A percentile compares a stretch with the other conserved stretches of the same genome.
These are phyloP conservation scores for Orius insidiosus DNA, from an alignment of 1,140 invertebrate species.

Conservation along the genomic window DNA sequence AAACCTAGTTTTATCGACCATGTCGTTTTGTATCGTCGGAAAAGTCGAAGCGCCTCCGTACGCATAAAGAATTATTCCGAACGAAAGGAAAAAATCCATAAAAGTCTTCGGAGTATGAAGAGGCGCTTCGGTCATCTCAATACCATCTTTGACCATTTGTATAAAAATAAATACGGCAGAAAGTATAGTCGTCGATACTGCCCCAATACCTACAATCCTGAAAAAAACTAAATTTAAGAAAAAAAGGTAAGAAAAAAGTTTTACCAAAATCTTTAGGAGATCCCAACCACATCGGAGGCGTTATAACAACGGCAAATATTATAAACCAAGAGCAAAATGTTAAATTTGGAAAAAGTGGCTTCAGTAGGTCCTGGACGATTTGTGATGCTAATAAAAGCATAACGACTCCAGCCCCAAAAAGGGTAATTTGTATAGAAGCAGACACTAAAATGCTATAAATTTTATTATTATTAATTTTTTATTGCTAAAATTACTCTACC, in stretches of 20 bases:
- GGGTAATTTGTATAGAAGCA: constrained; percentile 36
- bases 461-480: too few species aligned
- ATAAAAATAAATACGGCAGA: constrained; percentile 39
- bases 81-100: constrained; percentile 38
- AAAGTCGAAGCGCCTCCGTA: constrained; percentile 49
- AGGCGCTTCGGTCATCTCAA: constrained; percentile 24
- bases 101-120: constrained; percentile 22
- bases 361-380: constrained; percentile 38
- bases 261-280: constrained; percentile 58
- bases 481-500: constrained; percentile 26
- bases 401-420: constrained; percentile 50
- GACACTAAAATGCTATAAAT: constrained; percentile 30
- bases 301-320: constrained; percentile 38
- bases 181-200: constrained; percentile 34
- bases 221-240: constrained; percentile 7
- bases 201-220: constrained; percentile 34
- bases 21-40: constrained; percentile 53
- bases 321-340: constrained; percentile 44
- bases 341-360: constrained; percentile 26
- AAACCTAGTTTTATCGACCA: constrained; percentile 38
- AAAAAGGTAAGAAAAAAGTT: constrained; percentile 8
- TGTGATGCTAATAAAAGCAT: constrained; percentile 48
- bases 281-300: constrained; percentile 46
- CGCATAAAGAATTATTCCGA: constrained; percentile 45
- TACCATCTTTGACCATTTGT: constrained; percentile 32